Evolutionary conservation across 2,797 vertebrate genomes (phyloP), one percentile per base, ranked within the genome.

Genomic region (Momotus momota): DNA sequence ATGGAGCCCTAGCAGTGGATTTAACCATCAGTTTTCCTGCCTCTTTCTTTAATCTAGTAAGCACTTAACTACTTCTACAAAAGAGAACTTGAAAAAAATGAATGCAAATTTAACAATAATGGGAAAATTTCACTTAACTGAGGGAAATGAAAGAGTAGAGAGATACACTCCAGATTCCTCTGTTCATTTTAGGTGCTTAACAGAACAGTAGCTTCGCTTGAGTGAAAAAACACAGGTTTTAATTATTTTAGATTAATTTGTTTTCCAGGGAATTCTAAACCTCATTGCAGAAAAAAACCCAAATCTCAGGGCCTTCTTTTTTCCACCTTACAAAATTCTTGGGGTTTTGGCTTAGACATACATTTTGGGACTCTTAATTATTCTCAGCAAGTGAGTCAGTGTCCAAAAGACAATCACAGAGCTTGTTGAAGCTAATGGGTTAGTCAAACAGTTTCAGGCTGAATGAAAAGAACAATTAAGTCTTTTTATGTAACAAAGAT

Each of bases 381-480:
- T 45, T 66, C 43, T 31, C 65, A 80, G 60, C 21, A 70, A 87
- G 29, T n/a, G 31, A 93, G 35, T 48, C 35, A 35, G 35, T 26
- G 29, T 72, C 43, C 46, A 69, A 51, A 79, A 82, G 57, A 54
- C 18, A 65, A 78, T 48, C 81, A 70, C 29, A 85, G 49, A 89
- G 19, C 25, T 77, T 89, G 52, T 55, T 87, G 65, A 82, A 85
- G 64, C 11, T 87, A 91, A 85, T 73, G n/a, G 22, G 23, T 73
- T 79, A 81, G 29, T 89, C 75, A 91, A 70, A 84, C 20, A 62
- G 40, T 91, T 95, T 94, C 74, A 73, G 64, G 52, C 17, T 87
- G 48, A 84, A 77, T 23, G 15, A 86, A 80, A 92, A 29, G 14
- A 91, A 66, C 27, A 75, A 72, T 75, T 87, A 73, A 80, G 43